Percentiles rank a stretch among this genome's conserved stretches.
These are phyloP conservation scores for Druceiella hillmani DNA, from an alignment of 2,888 invertebrate genomes.

Conservation along the genomic window DNA sequence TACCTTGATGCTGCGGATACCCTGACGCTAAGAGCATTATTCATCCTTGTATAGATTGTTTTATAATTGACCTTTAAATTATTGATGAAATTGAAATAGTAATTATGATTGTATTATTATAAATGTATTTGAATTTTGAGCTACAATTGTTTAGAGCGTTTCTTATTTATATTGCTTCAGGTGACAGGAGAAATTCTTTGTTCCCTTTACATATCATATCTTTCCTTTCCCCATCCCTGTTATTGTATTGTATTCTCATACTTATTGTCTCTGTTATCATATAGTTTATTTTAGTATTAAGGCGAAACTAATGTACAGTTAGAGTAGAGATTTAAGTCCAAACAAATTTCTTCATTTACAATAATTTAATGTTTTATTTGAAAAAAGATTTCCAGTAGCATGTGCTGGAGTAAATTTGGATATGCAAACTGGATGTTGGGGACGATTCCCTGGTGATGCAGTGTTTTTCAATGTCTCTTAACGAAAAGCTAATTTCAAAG, in stretches of 20 bases:
- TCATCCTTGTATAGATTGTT: too few relatives aligned
- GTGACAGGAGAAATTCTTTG: slow-evolving; percentile 38
- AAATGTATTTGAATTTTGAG: too few relatives aligned
- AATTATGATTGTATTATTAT: too few relatives aligned
- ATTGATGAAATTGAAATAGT: too few relatives aligned
- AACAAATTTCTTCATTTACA: slow-evolving; percentile 41
- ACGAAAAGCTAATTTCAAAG: neutral
- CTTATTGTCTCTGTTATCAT: slow-evolving; percentile 50
- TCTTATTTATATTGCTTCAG: slow-evolving; percentile 35
- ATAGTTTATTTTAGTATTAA: slow-evolving; percentile 55
- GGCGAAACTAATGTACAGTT: slow-evolving; percentile 58
- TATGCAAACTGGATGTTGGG: slow-evolving; percentile 29
- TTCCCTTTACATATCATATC: slow-evolving; percentile 43
- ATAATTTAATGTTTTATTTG: slow-evolving; percentile 47
- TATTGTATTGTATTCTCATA: too few relatives aligned
- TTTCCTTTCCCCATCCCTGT: slow-evolving; percentile 39
- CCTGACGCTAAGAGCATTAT: too few relatives aligned
- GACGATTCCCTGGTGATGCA: neutral
- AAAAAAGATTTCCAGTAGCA: slow-evolving; percentile 42
- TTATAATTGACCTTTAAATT: too few relatives aligned
- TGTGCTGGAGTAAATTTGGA: slow-evolving; percentile 37
- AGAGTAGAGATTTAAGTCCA: slow-evolving; percentile 54
- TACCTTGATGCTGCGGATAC: too few relatives aligned
- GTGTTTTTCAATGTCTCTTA: neutral
- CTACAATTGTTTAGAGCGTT: too few relatives aligned